Evolutionary conservation across 2,888 invertebrate species (phyloP).

Genomic region (Nebria brevicollis): DNA sequence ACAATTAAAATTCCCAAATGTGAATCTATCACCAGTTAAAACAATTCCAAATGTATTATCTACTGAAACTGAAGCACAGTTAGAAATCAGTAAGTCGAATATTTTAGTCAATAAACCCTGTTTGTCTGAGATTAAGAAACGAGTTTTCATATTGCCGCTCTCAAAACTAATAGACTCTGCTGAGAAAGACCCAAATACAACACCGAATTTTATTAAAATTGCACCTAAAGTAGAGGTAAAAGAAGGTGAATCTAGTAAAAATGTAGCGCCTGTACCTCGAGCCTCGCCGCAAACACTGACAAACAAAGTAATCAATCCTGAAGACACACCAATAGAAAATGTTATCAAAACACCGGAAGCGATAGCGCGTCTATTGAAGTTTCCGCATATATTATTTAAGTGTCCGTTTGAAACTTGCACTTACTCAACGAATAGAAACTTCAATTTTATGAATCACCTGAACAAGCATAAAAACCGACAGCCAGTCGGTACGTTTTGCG

Average conservation of each 20-base stretch:
- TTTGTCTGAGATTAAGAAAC: background rate
- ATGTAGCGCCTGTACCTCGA: background rate
- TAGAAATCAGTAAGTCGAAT: too few relatives aligned
- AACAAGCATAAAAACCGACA: conserved; percentile 57
- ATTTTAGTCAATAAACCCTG: too few relatives aligned
- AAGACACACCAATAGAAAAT: background rate
- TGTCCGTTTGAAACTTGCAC: conserved; percentile 67
- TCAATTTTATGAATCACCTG: conserved; percentile 62
- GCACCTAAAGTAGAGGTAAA: background rate
- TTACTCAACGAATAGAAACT: conserved; percentile 61
- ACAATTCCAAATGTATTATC: background rate
- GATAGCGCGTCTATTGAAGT: conserved; percentile 59
- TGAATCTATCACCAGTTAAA: background rate
- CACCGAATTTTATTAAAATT: too few relatives aligned
- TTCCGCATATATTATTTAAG: conserved; percentile 64
- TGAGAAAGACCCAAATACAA: background rate
- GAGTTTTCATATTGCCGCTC: background rate
- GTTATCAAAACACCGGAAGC: conserved; percentile 51
- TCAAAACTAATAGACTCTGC: background rate
- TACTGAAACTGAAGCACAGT: too few relatives aligned
- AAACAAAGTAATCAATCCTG: background rate
- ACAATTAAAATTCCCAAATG: background rate
- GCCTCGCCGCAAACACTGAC: background rate
- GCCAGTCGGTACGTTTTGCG: conserved; percentile 66
- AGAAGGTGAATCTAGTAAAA: background rate